These are phyloP conservation scores for Stegastes partitus DNA, from an alignment of 2,113 vertebrate genomes.

Conservation along the genomic window DNA sequence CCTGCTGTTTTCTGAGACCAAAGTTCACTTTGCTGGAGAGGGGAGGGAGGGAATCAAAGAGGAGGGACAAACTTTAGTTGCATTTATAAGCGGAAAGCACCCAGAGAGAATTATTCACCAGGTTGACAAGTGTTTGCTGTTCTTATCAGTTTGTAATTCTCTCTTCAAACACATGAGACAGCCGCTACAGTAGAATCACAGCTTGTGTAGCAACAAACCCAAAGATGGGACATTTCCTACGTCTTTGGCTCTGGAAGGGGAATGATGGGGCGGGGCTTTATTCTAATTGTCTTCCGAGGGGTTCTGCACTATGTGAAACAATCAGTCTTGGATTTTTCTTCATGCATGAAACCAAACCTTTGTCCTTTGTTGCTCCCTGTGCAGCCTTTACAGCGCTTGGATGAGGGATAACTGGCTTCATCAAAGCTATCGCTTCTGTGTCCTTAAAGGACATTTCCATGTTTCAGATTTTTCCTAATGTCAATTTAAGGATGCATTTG, in stretches of 20 bases:
- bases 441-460: not conserved
- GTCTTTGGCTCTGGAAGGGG: slow-evolving; percentile 38
- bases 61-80: not conserved
- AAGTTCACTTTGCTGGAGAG: slow-evolving; percentile 75
- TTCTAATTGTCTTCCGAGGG: slow-evolving; percentile 83
- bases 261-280: not conserved
- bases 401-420: slow-evolving; percentile 43
- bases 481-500: too few species aligned
- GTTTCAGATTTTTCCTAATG: not conserved
- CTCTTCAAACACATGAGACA: slow-evolving; percentile 8
- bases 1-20: slow-evolving; percentile 82
- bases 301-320: slow-evolving; percentile 93
- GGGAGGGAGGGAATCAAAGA: not conserved
- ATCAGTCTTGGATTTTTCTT: slow-evolving; percentile 84
- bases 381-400: slow-evolving; percentile 74
- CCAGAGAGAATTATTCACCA: slow-evolving; percentile 6
- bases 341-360: slow-evolving; percentile 86
- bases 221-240: slow-evolving; percentile 23
- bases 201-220: slow-evolving; percentile 34
- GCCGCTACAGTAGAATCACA: slow-evolving; percentile 22
- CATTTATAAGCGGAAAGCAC: not conserved
- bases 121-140: slow-evolving; percentile 47
- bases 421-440: not conserved
- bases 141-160: not conserved
- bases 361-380: slow-evolving; percentile 85